These are phyloP conservation scores for Chaunax sp. DNA, from an alignment of 2,797 vertebrate genomes.

Conservation along the genomic window DNA sequence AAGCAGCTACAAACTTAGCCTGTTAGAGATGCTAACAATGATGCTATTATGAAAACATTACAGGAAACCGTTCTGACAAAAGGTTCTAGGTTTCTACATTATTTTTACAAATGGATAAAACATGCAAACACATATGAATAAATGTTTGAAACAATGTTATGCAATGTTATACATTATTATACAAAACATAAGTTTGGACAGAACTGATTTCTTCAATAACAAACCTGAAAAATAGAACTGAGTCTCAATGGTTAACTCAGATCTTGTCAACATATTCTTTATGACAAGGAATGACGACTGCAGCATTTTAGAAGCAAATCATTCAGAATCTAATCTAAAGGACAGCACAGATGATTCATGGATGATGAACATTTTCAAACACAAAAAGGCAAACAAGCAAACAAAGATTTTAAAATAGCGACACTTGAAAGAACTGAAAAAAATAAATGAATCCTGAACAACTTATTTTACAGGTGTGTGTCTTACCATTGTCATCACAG, in stretches of 20 bases:
- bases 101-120: neutral
- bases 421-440: neutral
- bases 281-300: neutral
- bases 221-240: neutral
- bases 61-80: neutral
- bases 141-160: no score
- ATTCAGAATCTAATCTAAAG: no score
- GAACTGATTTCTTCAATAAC: no score
- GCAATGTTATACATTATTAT: no score
- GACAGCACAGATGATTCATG: no score
- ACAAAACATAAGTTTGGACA: no score
- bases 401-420: neutral
- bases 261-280: neutral
- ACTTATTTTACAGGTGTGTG: neutral
- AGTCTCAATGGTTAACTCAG: neutral
- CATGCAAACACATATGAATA: neutral
- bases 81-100: neutral
- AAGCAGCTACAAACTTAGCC: neutral
- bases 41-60: neutral
- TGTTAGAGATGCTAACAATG: neutral
- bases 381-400: neutral
- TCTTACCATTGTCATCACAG: slow-evolving; percentile 97
- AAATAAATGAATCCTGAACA: no score
- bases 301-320: no score
- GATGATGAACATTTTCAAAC: no score